These are phyloP conservation scores for Tineola bisselliella DNA, from an alignment of 2,888 invertebrate species.

Conservation along the genomic window DNA sequence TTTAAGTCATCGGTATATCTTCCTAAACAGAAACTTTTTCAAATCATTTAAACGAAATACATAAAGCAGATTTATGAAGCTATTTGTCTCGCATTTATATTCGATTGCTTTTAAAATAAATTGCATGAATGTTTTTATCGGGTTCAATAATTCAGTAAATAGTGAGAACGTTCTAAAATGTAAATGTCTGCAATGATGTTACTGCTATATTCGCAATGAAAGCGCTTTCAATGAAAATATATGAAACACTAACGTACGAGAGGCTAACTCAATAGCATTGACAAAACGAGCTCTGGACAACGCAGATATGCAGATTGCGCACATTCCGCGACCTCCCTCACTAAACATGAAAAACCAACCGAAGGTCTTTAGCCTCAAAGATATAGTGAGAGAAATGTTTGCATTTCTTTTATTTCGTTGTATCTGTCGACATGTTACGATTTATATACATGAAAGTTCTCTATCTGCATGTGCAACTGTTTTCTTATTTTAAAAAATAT, in stretches of 20 bases:
- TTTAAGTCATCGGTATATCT: background rate
- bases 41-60: no score
- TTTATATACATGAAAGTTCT: no score
- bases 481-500: no score
- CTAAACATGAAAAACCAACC: background rate
- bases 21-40: background rate
- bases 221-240: slow-evolving; percentile 29
- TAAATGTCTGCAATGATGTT: slow-evolving; percentile 10
- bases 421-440: no score
- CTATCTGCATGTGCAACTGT: no score
- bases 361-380: background rate
- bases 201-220: slow-evolving; percentile 23
- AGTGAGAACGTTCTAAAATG: background rate
- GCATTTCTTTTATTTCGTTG: no score
- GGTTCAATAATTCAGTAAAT: background rate
- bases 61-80: no score
- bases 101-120: no score
- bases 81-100: no score
- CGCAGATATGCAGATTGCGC: slow-evolving; percentile 29
- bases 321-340: background rate
- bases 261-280: slow-evolving; percentile 28
- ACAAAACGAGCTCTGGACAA: slow-evolving; percentile 25
- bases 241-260: slow-evolving; percentile 23
- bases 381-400: background rate
- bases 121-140: background rate